These are phyloP conservation scores for Phyllostomus discolor DNA, from an alignment of 2,113 vertebrate genomes.

Conservation along the genomic window DNA sequence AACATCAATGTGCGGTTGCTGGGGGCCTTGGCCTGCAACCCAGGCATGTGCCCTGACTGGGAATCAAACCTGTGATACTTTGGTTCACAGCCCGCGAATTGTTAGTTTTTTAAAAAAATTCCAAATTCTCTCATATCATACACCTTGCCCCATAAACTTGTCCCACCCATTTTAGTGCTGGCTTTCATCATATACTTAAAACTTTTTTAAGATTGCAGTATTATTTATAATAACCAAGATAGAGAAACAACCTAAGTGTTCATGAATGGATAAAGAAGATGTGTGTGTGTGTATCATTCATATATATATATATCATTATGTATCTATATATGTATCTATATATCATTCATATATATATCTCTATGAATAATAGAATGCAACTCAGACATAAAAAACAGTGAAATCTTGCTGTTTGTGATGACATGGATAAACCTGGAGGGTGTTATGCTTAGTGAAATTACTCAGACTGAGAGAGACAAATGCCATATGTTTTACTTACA, in stretches of 20 bases:
- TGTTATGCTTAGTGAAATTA: not conserved
- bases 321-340: too few relatives aligned
- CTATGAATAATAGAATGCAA: not conserved
- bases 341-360: too few relatives aligned
- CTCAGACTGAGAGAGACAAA: not conserved
- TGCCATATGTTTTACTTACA: not conserved
- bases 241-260: not conserved
- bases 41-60: too few relatives aligned
- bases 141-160: not conserved
- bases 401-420: not conserved
- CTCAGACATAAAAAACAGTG: not conserved
- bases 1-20: too few relatives aligned
- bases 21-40: too few relatives aligned
- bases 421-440: not conserved
- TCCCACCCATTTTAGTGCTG: not conserved
- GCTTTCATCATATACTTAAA: not conserved
- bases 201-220: not conserved
- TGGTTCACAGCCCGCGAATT: not conserved
- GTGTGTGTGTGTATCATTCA: too few relatives aligned
- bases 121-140: not conserved
- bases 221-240: not conserved
- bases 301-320: too few relatives aligned
- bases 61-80: too few relatives aligned
- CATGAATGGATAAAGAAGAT: not conserved
- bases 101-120: not conserved